phyloP scores from a whole-genome alignment of 2,797 vertebrate species.

The Salarias fasciatus region DNA sequence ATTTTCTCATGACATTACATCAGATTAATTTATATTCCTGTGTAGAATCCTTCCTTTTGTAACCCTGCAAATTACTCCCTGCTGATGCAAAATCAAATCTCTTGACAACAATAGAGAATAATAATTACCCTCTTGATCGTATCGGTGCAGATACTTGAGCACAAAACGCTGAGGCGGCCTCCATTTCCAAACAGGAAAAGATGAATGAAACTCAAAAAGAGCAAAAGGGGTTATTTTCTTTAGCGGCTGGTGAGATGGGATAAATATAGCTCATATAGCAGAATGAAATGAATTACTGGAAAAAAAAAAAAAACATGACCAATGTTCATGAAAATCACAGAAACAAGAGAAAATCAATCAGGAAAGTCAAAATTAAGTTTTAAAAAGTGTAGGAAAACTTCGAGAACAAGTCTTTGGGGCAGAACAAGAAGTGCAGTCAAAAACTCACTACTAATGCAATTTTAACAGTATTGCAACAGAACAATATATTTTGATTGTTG shows the following conservation, averaged over 20 bases:
- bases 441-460: too few species aligned
- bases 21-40: too few species aligned
- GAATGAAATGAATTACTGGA: neutral
- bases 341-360: neutral
- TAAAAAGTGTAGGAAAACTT: too few species aligned
- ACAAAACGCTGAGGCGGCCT: neutral
- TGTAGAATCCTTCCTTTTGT: too few species aligned
- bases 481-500: conserved; percentile 1
- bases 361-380: neutral
- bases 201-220: neutral
- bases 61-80: too few species aligned
- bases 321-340: neutral
- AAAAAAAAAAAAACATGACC: neutral
- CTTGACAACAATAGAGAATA: neutral
- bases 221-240: neutral
- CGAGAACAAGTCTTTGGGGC: conserved; percentile 5
- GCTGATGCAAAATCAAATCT: neutral
- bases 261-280: neutral
- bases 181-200: neutral
- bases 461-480: neutral
- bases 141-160: neutral
- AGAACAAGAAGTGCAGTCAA: conserved; percentile 1
- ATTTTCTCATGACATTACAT: too few species aligned
- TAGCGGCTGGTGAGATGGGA: neutral
- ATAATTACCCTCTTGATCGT: neutral